Conservation (phyloP, 2,113 vertebrate genomes). For the Platysteira castanea region DNA sequence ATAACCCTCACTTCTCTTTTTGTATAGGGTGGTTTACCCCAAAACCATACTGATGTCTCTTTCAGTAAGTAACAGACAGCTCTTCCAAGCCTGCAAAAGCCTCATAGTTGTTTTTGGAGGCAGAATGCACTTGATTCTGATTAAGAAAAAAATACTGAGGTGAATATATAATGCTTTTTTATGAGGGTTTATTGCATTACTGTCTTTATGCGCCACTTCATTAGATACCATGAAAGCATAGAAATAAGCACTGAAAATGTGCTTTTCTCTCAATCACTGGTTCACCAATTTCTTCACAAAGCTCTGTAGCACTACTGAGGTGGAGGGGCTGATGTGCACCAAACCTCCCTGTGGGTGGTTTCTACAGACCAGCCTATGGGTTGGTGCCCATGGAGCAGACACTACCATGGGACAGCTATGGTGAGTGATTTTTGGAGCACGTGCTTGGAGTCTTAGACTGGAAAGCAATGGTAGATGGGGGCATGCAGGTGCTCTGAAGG, state of each 20-base stretch:
- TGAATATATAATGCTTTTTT: not conserved
- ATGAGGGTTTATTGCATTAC: not conserved
- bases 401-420: accelerated
- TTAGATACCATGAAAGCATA: not conserved
- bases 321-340: not conserved
- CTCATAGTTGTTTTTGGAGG: not conserved
- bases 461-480: not conserved
- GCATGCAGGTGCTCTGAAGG: not conserved
- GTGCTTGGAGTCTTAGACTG: not conserved
- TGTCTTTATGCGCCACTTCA: not conserved
- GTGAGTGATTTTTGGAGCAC: not conserved
- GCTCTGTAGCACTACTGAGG: not conserved
- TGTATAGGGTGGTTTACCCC: not conserved
- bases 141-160: not conserved
- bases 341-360: not conserved
- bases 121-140: not conserved
- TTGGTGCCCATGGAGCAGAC: not conserved
- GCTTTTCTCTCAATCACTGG: not conserved
- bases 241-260: not conserved
- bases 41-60: not conserved
- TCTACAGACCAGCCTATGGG: not conserved
- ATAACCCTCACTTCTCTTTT: not conserved
- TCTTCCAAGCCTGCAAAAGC: not conserved
- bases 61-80: not conserved
- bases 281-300: not conserved